phyloP scores from a whole-genome alignment of 2,113 vertebrate species.

The Boleophthalmus pectinirostris region DNA sequence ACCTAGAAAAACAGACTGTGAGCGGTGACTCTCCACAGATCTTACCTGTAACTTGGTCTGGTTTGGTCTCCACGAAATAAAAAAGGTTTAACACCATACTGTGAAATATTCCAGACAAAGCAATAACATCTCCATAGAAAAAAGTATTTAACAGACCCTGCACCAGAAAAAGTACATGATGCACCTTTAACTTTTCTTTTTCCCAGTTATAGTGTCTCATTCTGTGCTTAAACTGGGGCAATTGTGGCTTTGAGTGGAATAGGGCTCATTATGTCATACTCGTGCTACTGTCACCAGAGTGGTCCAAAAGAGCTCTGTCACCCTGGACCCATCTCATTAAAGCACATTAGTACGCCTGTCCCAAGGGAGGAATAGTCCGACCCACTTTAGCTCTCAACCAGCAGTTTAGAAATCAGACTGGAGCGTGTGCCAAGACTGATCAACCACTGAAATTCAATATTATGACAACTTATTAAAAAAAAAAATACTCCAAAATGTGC shows the following conservation, averaged over 20 bases:
- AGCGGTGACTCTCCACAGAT: too few relatives aligned
- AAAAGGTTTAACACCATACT: too few relatives aligned
- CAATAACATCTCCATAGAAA: too few relatives aligned
- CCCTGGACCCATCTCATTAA: constrained; percentile 43
- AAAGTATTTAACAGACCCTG: too few relatives aligned
- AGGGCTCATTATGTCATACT: constrained; percentile 39
- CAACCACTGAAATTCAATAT: background rate
- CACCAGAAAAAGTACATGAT: too few relatives aligned
- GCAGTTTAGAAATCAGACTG: constrained; percentile 25
- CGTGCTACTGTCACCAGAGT: constrained; percentile 28
- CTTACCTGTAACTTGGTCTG: too few relatives aligned
- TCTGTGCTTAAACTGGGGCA: constrained; percentile 16
- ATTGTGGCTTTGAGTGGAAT: constrained; percentile 12
- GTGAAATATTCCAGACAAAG: too few relatives aligned
- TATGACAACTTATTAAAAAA: too few relatives aligned
- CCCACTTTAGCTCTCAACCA: constrained; percentile 42
- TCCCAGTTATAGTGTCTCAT: background rate
- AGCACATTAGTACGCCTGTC: constrained; percentile 45
- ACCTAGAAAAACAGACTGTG: too few relatives aligned
- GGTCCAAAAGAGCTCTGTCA: constrained; percentile 34
- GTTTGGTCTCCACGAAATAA: too few relatives aligned
- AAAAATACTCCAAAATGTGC: too few relatives aligned
- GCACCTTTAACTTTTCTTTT: background rate
- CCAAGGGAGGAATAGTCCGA: constrained; percentile 37
- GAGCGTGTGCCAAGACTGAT: constrained; percentile 11